Conservation (phyloP, 2,113 vertebrate genomes). For the Zosterops borbonicus region DNA sequence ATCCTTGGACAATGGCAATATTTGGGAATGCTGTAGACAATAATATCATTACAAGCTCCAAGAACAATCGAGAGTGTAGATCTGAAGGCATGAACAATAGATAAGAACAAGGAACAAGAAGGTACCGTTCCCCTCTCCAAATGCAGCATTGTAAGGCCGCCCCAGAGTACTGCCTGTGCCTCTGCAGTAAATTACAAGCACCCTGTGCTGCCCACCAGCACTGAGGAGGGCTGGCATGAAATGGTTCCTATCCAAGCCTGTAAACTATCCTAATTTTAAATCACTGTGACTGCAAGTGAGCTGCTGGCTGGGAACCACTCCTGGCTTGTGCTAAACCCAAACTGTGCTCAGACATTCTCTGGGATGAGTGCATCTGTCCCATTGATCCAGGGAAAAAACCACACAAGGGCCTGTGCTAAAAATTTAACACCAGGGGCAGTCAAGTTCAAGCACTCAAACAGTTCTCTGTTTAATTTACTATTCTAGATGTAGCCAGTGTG, state of each 20-base stretch:
- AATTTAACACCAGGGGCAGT: neutral
- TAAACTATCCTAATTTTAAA: neutral
- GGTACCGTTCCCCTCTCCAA: neutral
- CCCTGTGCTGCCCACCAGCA: rapidly evolving
- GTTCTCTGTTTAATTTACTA: neutral
- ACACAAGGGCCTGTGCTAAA: neutral
- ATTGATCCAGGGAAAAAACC: neutral
- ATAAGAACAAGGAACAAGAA: neutral
- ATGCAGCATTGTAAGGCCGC: neutral
- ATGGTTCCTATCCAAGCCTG: rapidly evolving
- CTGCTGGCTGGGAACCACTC: neutral
- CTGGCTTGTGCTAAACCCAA: neutral
- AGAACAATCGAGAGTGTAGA: neutral
- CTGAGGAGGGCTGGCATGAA: neutral
- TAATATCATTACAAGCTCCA: neutral
- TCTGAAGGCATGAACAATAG: neutral
- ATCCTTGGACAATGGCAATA: neutral
- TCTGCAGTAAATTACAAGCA: neutral
- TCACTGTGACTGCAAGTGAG: neutral
- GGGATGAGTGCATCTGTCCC: neutral
- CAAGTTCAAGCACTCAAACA: neutral
- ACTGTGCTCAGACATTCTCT: neutral
- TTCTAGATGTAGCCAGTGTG: neutral
- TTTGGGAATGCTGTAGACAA: neutral
- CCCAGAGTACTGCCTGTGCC: neutral